Evolutionary conservation across 2,797 vertebrate species (phyloP), one percentile per base, ranked within the genome.

Genomic region (Antennarius maculatus): DNA sequence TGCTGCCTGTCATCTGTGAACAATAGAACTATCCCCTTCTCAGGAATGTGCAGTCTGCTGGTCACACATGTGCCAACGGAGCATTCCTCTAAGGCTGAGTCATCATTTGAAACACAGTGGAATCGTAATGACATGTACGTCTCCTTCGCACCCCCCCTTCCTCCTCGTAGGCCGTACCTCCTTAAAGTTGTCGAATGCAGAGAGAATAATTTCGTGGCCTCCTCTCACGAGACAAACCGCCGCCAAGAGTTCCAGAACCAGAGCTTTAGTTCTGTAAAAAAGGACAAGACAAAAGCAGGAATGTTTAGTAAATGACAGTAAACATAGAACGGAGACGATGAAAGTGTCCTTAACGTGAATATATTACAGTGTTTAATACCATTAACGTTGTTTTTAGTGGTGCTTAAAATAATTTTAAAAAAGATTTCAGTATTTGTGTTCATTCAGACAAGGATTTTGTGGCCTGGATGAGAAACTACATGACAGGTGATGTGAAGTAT

Each of bases 161-260:
- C 56, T 60, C 54, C 52, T 42, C 14, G 52, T 54, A 7, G 28
- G 60, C 77, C 84, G 0, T 94, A 99, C 97, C 96, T 99, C 97
- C 86, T 99, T 97, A 86, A 99, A 99, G 94, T 99, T 96, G 90
- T 99, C 97, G 15, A 99, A 99, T 0, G 97, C 97, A 7, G 97
- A 93, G 50, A 99, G 90, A 83, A 99, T 99, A 69, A 99, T 99
- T 88, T 99, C 97, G n/a, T 99, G 97, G 55, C 97, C 97, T 62
- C 97, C 97, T 84, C 97, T 93, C 78, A 99, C 97, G 0, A 99
- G 95, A 93, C 97, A 99, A 51, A 99, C 97, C 0, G 97, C 97
- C 0, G 97, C 97, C 89, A 99, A 80, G 5, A 99, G 93, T 54
- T 99, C 97, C 84, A 99, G 83, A 31, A 99, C 97, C 61, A 99